Percentiles rank a stretch among this genome's conserved stretches.
phyloP scores from a whole-genome alignment of 2,797 vertebrate species.

The Pagetopsis macropterus region DNA sequence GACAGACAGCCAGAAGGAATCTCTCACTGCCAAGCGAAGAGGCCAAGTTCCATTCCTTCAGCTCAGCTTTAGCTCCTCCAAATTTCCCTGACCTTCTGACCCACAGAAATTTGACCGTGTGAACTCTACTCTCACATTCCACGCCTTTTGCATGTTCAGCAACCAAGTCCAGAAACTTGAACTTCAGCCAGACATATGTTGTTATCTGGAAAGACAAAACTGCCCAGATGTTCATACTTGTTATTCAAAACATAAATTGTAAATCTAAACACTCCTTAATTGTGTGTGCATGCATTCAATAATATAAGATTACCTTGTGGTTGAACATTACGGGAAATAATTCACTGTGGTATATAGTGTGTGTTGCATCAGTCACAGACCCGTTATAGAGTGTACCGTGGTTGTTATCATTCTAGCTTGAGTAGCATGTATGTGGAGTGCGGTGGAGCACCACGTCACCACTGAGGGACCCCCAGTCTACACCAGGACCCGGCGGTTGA shows the following conservation, averaged over 20 bases:
- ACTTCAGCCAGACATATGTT: conserved; percentile 18
- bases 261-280: neutral
- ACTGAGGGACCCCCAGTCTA: too few relatives aligned
- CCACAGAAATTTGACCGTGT: conserved; percentile 65
- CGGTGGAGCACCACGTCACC: too few relatives aligned
- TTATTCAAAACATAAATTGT: neutral
- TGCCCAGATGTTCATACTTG: neutral
- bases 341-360: too few relatives aligned
- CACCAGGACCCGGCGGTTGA: too few relatives aligned
- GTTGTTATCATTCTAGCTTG: too few relatives aligned
- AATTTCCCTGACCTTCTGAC: conserved; percentile 74
- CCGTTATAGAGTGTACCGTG: too few relatives aligned
- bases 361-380: too few relatives aligned
- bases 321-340: too few relatives aligned
- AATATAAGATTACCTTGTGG: neutral
- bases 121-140: conserved; percentile 64
- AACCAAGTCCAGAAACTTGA: conserved; percentile 40
- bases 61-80: conserved; percentile 68
- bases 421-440: too few relatives aligned
- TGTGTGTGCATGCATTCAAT: neutral
- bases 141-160: conserved; percentile 62
- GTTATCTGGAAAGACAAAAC: neutral
- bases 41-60: conserved; percentile 74
- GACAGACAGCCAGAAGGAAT: conserved; percentile 71
- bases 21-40: conserved; percentile 75